A percentile compares a stretch with the other conserved stretches of the same genome.
Evolutionary conservation across 1,140 invertebrate genomes (phyloP).

Genomic region (Drosophila cardini): DNA sequence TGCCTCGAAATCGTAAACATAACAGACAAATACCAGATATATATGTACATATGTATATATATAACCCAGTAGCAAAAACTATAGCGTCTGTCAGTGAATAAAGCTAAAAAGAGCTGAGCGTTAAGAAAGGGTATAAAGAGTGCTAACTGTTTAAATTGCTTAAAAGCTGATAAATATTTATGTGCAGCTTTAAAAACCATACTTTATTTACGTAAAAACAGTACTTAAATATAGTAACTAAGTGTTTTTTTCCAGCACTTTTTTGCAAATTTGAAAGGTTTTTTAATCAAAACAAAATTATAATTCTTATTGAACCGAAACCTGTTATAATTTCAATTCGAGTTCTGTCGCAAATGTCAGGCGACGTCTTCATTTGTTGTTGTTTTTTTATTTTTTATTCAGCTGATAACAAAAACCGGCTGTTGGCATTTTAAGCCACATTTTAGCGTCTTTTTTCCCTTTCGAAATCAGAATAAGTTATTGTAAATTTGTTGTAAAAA

Average conservation of each 20-base stretch:
- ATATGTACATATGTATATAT: not conserved
- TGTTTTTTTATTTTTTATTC: constrained; percentile 11
- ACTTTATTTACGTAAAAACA: not conserved
- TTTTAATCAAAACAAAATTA: not conserved
- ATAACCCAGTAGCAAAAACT: constrained; percentile 5
- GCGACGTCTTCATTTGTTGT: constrained; percentile 17
- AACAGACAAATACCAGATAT: not conserved
- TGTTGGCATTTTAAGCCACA: constrained; percentile 62
- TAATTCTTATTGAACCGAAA: constrained; percentile 6
- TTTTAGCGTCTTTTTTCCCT: constrained; percentile 1
- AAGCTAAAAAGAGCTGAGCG: not conserved
- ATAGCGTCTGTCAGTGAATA: constrained; percentile 17
- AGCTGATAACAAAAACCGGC: constrained; percentile 58
- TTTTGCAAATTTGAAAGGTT: too few relatives aligned
- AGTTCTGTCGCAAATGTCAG: constrained; percentile 24
- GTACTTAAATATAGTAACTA: not conserved
- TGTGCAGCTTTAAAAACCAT: not conserved
- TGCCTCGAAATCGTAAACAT: constrained; percentile 27
- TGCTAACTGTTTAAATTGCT: constrained; percentile 9
- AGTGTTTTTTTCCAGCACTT: too few relatives aligned
- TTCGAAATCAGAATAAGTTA: constrained; percentile 26
- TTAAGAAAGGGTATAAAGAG: constrained; percentile 6
- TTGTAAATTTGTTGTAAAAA: constrained; percentile 51
- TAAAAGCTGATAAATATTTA: too few relatives aligned
- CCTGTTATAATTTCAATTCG: constrained; percentile 21